phyloP scores from a whole-genome alignment of 2,797 vertebrate species.

The Manis crassicaudata region DNA sequence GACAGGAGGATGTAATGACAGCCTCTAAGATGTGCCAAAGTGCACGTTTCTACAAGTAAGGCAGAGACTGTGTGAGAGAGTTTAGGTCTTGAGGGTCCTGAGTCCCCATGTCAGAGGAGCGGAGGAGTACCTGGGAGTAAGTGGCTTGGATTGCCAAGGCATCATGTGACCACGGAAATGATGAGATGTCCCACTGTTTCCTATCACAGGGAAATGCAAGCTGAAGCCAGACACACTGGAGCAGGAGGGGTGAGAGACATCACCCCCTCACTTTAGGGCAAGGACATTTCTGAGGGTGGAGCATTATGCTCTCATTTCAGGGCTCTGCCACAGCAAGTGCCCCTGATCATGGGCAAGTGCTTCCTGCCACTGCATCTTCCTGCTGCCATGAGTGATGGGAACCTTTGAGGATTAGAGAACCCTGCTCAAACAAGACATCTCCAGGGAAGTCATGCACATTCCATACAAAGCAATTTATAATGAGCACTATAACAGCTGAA shows the following conservation, averaged over 20 bases:
- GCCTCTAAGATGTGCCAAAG: conserved; percentile 40
- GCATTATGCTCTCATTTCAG: background rate
- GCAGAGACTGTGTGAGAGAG: background rate
- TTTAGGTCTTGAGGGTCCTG: background rate
- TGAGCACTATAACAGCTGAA: conserved; percentile 57
- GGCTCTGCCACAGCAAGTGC: background rate
- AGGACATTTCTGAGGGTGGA: background rate
- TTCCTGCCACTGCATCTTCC: background rate
- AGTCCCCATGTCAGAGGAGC: background rate
- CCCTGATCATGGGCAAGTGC: background rate
- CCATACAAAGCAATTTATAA: conserved; percentile 66
- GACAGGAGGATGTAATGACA: conserved; percentile 47
- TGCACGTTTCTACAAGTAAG: background rate
- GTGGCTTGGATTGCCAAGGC: background rate
- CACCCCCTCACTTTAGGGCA: background rate
- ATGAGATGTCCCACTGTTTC: background rate
- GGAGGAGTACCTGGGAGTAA: fast-evolving
- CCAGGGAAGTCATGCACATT: conserved; percentile 75
- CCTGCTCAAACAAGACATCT: conserved; percentile 75
- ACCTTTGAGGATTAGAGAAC: conserved; percentile 66
- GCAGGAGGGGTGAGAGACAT: fast-evolving
- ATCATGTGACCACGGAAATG: background rate
- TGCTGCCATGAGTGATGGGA: conserved; percentile 73
- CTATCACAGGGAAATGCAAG: background rate
- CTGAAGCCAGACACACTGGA: background rate